Base-by-base conservation (phyloP, 2,113 vertebrate genomes). In the Ammodytes marinus region DNA sequence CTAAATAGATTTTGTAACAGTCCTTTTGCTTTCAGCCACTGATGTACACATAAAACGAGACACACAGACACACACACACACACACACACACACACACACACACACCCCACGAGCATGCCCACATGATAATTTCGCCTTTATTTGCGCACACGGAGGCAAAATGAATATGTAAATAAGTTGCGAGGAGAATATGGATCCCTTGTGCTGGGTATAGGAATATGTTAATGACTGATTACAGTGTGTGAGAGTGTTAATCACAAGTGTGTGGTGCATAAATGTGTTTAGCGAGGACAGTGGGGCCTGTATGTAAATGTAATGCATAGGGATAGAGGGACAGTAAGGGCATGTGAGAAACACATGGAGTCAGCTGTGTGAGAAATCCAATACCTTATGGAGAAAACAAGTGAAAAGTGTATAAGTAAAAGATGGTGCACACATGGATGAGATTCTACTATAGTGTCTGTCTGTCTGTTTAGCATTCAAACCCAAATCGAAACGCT, bases 121-220 rank as follows among this genome's bases (percentile, higher is more conserved):
- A 47, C 84, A 73, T 84, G 82, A 80, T 87, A 74, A 86, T 91
- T 86, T 85, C 77, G 64, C 63, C 69, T 71, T 88, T 90, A 84
- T 92, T 93, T 85, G 82, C 79, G 88, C 90, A 86, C 90, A 88
- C 86, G 86, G 59, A 84, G 82, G 85, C 84, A 83, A 72, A 27
- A 92, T 90, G 88, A 92, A 92, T 91, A 92, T 91, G 93, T 72
- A 93, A 92, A 93, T 94, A 80, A 78, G 45, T 63, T 71, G 75
- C 45, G 60, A 69, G 86, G 84, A 74, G 79, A 88, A 74, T 81
- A 84, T 79, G 88, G 78, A 91, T 93, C 82, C 78, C 80, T 42
- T 58, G 80, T 79, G 89, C 69, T 74, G 80, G 84, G 74, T 57
- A 86, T 27, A 77, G 69, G 77, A 86, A 80, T 90, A 79, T 91